Evolutionary conservation across 2,888 invertebrate species (phyloP).

Genomic region (Callyntrura guangdongensis): DNA sequence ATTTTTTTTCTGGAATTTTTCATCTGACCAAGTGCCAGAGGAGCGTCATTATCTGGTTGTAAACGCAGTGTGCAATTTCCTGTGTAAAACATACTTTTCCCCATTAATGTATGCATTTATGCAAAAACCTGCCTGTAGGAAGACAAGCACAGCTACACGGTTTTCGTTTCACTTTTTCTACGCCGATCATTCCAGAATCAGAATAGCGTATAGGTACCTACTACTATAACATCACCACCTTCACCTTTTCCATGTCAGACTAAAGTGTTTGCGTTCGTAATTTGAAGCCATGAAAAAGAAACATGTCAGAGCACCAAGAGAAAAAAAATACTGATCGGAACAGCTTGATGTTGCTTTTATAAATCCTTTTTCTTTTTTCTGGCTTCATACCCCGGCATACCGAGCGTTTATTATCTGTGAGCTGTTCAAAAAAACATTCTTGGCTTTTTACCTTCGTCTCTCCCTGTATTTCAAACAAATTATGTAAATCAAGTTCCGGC

Average conservation of each 20-base stretch:
- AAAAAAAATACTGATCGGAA: slow-evolving; percentile 22
- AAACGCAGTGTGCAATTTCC: slow-evolving; percentile 36
- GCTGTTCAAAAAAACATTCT: too few species aligned
- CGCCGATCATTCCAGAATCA: too few species aligned
- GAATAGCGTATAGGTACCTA: too few species aligned
- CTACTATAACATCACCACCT: not conserved
- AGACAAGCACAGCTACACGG: too few species aligned
- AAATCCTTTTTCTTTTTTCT: slow-evolving; percentile 38
- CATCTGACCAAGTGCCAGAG: not conserved
- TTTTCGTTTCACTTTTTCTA: too few species aligned
- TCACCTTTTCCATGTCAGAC: not conserved
- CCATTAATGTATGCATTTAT: too few species aligned
- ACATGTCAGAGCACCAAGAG: not conserved
- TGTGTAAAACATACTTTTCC: slow-evolving; percentile 3
- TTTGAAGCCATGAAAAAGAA: slow-evolving; percentile 48
- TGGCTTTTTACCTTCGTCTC: not conserved
- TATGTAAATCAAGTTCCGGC: slow-evolving; percentile 75
- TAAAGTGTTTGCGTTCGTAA: slow-evolving; percentile 43
- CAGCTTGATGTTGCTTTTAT: not conserved
- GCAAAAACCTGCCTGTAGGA: too few species aligned
- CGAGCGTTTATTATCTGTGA: slow-evolving; percentile 5
- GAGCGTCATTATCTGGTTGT: slow-evolving; percentile 19
- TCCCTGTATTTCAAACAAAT: slow-evolving; percentile 48
- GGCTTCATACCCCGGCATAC: not conserved
- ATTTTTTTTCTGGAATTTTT: slow-evolving; percentile 9